Conservation (phyloP, 92 coral and sea anemone species). For the Hydrozoanthus gracilis region DNA sequence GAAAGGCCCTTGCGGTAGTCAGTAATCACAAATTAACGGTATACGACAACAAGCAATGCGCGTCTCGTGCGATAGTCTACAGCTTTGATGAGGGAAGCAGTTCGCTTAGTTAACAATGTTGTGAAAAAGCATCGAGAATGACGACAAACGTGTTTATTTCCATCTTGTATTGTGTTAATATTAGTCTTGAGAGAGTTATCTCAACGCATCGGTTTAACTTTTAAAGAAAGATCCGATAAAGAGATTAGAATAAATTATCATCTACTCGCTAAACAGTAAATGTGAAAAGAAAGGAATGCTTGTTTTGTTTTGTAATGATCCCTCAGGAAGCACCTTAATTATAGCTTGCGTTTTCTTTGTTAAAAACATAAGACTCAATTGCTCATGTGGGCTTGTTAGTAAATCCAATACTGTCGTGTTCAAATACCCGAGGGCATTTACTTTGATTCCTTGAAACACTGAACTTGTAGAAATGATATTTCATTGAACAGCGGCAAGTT, state of each 20-base stretch:
- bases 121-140: not conserved
- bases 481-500: not conserved
- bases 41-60: not conserved
- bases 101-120: too few relatives aligned
- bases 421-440: not conserved
- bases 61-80: too few relatives aligned
- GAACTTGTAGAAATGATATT: not conserved
- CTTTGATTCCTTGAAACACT: not conserved
- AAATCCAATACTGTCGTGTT: not conserved
- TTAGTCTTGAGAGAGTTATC: not conserved
- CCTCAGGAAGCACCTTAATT: not conserved
- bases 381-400: not conserved
- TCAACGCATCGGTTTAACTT: not conserved
- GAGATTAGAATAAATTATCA: not conserved
- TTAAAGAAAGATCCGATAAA: slow-evolving; percentile 13
- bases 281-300: not conserved
- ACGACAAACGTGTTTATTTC: not conserved
- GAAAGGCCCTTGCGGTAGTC: not conserved
- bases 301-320: not conserved
- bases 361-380: not conserved
- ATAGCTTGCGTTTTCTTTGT: not conserved
- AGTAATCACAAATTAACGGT: not conserved
- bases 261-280: not conserved
- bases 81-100: too few relatives aligned
- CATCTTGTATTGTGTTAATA: not conserved